Conservation (phyloP, 2,888 invertebrate genomes). For the Agriopis leucophaearia region DNA sequence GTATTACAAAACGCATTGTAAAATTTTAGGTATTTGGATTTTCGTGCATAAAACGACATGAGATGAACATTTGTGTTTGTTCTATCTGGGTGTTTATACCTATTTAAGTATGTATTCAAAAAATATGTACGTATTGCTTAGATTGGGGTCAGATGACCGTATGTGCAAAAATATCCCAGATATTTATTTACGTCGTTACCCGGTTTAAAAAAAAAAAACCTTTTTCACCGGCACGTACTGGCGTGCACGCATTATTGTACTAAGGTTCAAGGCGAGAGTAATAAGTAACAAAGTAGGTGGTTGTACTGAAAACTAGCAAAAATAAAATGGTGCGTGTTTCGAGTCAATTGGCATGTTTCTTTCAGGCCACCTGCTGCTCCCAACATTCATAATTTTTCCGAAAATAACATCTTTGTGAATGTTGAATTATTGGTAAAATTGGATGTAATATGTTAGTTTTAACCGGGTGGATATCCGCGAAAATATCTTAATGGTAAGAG, state of each 20-base stretch:
- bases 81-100: too few relatives aligned
- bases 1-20: too few relatives aligned
- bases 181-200: too few relatives aligned
- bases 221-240: neutral
- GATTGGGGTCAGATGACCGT: too few relatives aligned
- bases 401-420: neutral
- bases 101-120: too few relatives aligned
- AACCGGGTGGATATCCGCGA: too few relatives aligned
- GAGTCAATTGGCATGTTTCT: slow-evolving; percentile 1
- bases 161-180: too few relatives aligned
- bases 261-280: neutral
- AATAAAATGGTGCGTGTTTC: slow-evolving; percentile 2
- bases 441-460: neutral
- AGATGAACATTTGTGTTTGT: too few relatives aligned
- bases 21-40: too few relatives aligned
- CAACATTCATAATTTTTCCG: neutral
- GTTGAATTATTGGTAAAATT: neutral
- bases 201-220: neutral
- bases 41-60: too few relatives aligned
- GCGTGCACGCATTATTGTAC: neutral
- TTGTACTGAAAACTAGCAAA: neutral
- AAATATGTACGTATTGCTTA: too few relatives aligned
- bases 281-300: neutral
- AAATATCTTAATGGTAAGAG: too few relatives aligned
- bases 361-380: slow-evolving; percentile 5